phyloP scores from a whole-genome alignment of 2,113 vertebrate genomes.

The Phalacrocorax pelagicus region DNA sequence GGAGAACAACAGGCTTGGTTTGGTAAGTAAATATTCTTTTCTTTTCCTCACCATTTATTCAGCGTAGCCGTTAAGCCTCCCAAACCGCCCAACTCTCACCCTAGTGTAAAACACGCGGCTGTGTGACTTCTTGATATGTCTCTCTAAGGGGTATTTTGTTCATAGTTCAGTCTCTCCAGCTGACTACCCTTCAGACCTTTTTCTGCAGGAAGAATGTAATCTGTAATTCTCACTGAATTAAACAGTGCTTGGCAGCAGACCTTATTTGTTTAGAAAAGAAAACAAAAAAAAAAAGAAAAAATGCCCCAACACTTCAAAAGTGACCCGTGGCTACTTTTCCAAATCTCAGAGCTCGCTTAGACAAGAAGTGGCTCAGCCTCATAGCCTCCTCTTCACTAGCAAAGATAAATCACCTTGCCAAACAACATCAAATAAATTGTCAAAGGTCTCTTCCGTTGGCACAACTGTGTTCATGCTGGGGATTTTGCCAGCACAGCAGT shows the following conservation, averaged over 20 bases:
- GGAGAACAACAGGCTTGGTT: slow-evolving; percentile 99
- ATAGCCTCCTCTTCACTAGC: background rate
- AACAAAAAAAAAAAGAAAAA: background rate
- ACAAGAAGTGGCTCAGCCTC: background rate
- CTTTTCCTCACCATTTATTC: background rate
- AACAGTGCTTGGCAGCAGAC: background rate
- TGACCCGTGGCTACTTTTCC: background rate
- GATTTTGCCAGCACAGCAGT: background rate
- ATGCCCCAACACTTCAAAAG: background rate
- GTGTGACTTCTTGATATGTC: background rate
- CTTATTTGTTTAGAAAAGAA: background rate
- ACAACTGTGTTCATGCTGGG: background rate
- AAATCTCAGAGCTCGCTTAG: background rate
- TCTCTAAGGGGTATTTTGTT: background rate
- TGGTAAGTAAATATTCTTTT: slow-evolving; percentile 78
- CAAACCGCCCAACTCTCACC: background rate
- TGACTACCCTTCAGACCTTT: background rate
- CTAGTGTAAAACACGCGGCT: background rate
- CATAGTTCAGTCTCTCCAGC: background rate
- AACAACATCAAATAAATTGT: background rate
- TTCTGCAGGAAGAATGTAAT: background rate
- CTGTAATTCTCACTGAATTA: background rate
- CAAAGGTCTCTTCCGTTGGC: background rate
- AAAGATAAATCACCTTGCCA: background rate
- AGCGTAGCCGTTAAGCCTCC: background rate